A percentile compares a stretch with the other conserved stretches of the same genome.
phyloP scores from a whole-genome alignment of 1,140 invertebrate genomes.

The Bombus cullumanus region DNA sequence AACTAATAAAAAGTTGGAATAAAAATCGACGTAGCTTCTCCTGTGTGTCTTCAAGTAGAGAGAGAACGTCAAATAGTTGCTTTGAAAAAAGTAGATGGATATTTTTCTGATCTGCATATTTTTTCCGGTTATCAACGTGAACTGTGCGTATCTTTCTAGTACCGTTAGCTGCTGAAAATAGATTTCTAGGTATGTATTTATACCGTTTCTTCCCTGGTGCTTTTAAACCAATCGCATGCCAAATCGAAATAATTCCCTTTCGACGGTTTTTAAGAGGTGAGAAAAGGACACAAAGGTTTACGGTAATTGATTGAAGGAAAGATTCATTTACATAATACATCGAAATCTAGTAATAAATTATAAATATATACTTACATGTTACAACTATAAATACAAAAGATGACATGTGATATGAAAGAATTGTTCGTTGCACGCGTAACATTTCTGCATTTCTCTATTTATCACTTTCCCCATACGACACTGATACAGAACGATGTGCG shows the following conservation, averaged over 20 bases:
- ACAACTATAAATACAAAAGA: constrained; percentile 63
- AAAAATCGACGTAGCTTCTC: background rate
- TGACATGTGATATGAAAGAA: constrained; percentile 57
- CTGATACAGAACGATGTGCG: background rate
- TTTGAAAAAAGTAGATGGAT: background rate
- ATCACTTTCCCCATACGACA: constrained; percentile 22
- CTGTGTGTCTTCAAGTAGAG: background rate
- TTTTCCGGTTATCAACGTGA: background rate
- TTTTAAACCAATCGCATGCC: background rate
- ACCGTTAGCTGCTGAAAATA: constrained; percentile 56
- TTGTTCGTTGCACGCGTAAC: constrained; percentile 17
- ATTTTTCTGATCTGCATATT: background rate
- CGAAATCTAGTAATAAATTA: constrained; percentile 71
- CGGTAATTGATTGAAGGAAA: background rate
- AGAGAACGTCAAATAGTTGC: background rate
- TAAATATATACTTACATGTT: constrained; percentile 67
- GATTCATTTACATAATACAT: constrained; percentile 21
- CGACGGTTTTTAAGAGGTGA: background rate
- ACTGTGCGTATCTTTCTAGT: background rate
- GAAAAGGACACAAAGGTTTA: background rate
- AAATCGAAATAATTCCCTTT: background rate
- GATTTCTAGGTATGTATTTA: constrained; percentile 21
- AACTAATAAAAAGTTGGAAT: background rate
- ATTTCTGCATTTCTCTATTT: constrained; percentile 28
- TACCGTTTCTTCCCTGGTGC: background rate